A percentile compares a stretch with the other conserved stretches of the same genome.
Conservation (phyloP, 2,797 vertebrate genomes). For the Oreortyx pictus region DNA sequence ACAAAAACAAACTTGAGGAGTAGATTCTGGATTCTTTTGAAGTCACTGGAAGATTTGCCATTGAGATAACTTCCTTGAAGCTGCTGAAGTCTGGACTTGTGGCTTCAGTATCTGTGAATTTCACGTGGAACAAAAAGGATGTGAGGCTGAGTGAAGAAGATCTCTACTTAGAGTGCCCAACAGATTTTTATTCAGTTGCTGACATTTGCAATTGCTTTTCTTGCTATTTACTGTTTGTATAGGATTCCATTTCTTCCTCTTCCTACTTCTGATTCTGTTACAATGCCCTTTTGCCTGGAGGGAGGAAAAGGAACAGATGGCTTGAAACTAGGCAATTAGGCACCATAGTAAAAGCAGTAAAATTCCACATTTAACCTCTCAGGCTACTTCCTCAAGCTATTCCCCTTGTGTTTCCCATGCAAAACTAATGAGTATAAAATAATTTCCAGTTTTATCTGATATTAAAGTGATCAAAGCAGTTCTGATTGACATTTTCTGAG, state of each 20-base stretch:
- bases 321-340: constrained; percentile 32
- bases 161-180: neutral
- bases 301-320: constrained; percentile 52
- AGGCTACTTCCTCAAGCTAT: constrained; percentile 17
- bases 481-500: constrained; percentile 10
- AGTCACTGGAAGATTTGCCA: neutral
- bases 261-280: neutral
- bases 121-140: neutral
- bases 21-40: neutral
- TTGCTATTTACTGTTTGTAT: neutral
- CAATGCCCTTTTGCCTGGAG: constrained; percentile 49
- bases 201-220: constrained; percentile 37
- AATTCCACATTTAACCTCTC: constrained; percentile 51
- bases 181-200: neutral
- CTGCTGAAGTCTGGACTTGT: neutral
- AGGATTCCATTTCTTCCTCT: neutral
- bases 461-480: neutral
- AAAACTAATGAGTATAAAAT: constrained; percentile 36
- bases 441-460: constrained; percentile 24
- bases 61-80: neutral
- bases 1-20: neutral
- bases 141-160: neutral
- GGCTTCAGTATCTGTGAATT: neutral
- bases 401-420: neutral
- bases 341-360: constrained; percentile 6